phyloP scores from a whole-genome alignment of 1,140 invertebrate genomes.

The Hestina assimilis region DNA sequence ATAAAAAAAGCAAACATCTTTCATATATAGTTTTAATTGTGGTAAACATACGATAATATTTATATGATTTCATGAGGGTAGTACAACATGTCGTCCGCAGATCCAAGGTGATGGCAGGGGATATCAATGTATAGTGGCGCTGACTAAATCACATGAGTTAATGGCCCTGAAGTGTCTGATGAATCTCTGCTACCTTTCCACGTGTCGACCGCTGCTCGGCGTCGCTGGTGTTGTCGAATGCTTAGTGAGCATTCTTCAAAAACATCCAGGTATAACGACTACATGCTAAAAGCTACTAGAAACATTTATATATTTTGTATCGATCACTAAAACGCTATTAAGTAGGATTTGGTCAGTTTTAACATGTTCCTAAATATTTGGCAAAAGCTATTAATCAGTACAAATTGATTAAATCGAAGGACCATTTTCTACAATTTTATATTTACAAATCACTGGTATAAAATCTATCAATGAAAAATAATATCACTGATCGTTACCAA shows the following conservation, averaged over 20 bases:
- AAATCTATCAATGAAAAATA: too few relatives aligned
- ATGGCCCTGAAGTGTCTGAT: slow-evolving; percentile 69
- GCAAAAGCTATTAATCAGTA: too few relatives aligned
- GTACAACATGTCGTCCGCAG: slow-evolving; percentile 50
- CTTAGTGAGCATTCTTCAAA: slow-evolving; percentile 61
- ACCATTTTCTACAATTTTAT: too few relatives aligned
- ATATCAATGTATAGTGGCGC: slow-evolving; percentile 65
- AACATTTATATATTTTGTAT: not conserved
- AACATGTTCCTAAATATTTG: too few relatives aligned
- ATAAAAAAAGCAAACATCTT: too few relatives aligned
- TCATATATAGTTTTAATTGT: too few relatives aligned
- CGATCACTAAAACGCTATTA: not conserved
- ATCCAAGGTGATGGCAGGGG: slow-evolving; percentile 73
- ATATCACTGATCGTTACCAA: too few relatives aligned
- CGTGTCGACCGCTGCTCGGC: slow-evolving; percentile 58
- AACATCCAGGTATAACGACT: slow-evolving; percentile 47
- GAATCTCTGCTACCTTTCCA: slow-evolving; percentile 69
- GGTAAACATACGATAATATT: too few relatives aligned
- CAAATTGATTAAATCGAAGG: too few relatives aligned
- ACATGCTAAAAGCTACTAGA: not conserved
- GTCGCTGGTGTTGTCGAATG: slow-evolving; percentile 69
- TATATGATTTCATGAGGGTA: too few relatives aligned
- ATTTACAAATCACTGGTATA: too few relatives aligned
- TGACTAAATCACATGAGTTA: slow-evolving; percentile 63
- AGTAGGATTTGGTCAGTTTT: too few relatives aligned